Evolutionary conservation across 2,113 vertebrate species (phyloP).

Genomic region (Pseudopipra pipra): DNA sequence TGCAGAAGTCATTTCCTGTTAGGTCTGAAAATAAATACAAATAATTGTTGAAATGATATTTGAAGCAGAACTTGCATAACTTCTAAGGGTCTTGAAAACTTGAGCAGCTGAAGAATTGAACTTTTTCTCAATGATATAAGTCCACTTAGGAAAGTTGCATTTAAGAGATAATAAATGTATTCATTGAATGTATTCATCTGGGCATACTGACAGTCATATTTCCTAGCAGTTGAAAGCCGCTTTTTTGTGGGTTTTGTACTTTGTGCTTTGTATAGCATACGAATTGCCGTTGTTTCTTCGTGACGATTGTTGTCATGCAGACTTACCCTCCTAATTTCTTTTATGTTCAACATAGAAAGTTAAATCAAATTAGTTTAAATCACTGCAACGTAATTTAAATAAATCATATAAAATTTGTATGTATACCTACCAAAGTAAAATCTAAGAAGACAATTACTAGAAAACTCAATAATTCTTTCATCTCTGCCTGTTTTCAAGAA

Average conservation of each 20-base stretch:
- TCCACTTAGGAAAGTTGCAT: not conserved
- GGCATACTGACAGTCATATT: not conserved
- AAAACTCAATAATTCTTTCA: not conserved
- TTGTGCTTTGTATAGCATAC: not conserved
- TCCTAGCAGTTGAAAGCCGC: not conserved
- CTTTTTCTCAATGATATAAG: not conserved
- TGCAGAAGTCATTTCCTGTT: not conserved
- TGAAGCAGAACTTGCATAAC: not conserved
- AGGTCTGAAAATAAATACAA: not conserved
- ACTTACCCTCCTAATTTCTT: not conserved
- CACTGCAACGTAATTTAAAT: not conserved
- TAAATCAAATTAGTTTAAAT: not conserved
- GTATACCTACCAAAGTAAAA: not conserved
- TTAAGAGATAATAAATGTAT: not conserved
- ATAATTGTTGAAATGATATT: not conserved
- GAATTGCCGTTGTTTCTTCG: not conserved
- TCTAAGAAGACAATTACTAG: not conserved
- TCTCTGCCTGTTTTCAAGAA: not conserved
- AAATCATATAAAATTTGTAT: not conserved
- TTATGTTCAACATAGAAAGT: not conserved
- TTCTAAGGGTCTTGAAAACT: not conserved
- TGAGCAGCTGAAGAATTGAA: not conserved
- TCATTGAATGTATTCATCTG: not conserved
- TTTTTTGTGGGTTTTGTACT: not conserved
- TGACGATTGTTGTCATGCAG: not conserved